phyloP scores from a whole-genome alignment of 2,113 vertebrate genomes.

The Urocitellus parryii region DNA sequence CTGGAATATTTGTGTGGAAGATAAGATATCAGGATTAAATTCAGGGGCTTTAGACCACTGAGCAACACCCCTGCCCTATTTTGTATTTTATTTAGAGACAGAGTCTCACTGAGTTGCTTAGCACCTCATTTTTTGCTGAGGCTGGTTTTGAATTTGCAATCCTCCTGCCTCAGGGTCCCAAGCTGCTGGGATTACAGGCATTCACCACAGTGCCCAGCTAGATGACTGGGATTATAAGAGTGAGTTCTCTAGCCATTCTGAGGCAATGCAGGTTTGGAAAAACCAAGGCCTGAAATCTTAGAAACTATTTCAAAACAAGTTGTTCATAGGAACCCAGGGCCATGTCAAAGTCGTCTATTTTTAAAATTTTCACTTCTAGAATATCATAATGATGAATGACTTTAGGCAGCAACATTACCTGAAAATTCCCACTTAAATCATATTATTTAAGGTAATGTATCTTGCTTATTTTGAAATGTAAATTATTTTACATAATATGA shows the following conservation, averaged over 20 bases:
- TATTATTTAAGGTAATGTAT: background rate
- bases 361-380: background rate
- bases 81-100: too few relatives aligned
- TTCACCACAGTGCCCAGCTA: too few relatives aligned
- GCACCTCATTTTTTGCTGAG: too few relatives aligned
- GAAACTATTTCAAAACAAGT: background rate
- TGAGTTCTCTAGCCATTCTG: background rate
- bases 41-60: too few relatives aligned
- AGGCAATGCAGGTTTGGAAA: background rate
- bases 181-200: too few relatives aligned
- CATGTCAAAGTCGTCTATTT: background rate
- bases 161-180: too few relatives aligned
- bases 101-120: too few relatives aligned
- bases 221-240: background rate
- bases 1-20: background rate
- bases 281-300: background rate
- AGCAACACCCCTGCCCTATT: too few relatives aligned
- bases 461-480: background rate
- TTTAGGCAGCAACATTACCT: background rate
- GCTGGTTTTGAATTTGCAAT: too few relatives aligned
- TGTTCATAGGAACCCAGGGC: background rate
- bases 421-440: background rate
- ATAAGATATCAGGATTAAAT: too few relatives aligned
- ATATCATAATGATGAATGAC: background rate
- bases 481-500: background rate